Evolutionary conservation across 2,113 vertebrate species (phyloP).

Genomic region (Colinus virginianus): DNA sequence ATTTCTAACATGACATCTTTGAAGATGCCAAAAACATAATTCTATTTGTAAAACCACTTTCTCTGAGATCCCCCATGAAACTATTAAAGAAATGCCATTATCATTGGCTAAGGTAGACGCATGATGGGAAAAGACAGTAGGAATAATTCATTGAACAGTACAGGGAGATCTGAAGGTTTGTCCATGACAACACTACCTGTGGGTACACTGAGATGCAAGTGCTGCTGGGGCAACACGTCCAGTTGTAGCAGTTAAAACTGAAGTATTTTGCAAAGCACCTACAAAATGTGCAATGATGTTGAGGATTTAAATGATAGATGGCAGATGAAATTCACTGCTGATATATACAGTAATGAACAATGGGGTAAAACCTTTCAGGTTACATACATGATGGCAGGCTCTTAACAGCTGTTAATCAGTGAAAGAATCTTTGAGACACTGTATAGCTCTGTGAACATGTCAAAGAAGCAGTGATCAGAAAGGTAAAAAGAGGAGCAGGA

Average conservation of each 20-base stretch:
- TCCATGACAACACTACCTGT: background rate
- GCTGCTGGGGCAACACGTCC: background rate
- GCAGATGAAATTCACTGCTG: background rate
- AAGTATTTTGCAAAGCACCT: background rate
- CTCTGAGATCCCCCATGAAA: background rate
- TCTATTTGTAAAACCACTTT: background rate
- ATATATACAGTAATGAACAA: fast-evolving
- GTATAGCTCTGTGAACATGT: background rate
- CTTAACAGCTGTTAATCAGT: background rate
- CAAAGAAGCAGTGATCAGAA: background rate
- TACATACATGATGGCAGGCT: background rate
- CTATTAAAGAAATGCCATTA: background rate
- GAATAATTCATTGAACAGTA: background rate
- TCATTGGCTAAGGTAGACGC: background rate
- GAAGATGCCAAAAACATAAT: background rate
- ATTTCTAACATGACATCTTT: background rate
- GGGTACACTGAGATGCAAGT: background rate
- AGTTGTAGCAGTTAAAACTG: background rate
- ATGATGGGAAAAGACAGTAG: background rate
- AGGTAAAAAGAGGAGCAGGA: background rate
- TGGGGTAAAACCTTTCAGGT: background rate
- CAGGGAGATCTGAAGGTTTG: background rate
- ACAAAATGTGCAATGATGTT: background rate
- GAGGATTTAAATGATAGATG: background rate
- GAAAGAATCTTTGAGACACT: background rate